These are phyloP conservation scores for Neoascia interrupta DNA, from an alignment of 2,888 invertebrate genomes.

Conservation along the genomic window DNA sequence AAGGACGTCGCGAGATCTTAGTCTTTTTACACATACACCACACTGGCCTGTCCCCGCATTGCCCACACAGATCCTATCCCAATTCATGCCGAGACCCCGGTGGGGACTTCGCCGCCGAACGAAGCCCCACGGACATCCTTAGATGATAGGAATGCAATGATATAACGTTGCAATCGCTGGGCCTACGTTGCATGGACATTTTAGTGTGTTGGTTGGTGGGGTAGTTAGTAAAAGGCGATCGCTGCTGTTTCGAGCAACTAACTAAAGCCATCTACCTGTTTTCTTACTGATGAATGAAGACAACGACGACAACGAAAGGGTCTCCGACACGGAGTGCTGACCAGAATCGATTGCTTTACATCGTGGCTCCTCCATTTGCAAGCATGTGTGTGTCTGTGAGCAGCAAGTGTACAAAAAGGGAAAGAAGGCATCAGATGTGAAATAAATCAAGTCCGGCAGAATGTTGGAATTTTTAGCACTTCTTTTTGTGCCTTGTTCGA, in stretches of 20 bases:
- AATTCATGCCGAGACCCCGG: conserved; percentile 43
- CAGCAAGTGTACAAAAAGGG: background rate
- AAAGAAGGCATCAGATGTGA: conserved; percentile 12
- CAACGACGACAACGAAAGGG: conserved; percentile 19
- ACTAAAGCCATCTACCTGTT: conserved; percentile 52
- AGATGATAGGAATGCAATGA: conserved; percentile 53
- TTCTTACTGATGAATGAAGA: conserved; percentile 61
- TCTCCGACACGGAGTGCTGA: conserved; percentile 10
- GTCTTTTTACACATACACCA: too few species aligned
- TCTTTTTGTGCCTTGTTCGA: too few species aligned
- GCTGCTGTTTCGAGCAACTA: background rate
- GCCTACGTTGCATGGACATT: conserved; percentile 21
- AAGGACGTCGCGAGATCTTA: too few species aligned
- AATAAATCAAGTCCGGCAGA: conserved; percentile 23
- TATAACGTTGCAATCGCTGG: conserved; percentile 43
- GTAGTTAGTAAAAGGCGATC: conserved; percentile 16
- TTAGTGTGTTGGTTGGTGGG: conserved; percentile 41
- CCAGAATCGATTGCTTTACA: conserved; percentile 37
- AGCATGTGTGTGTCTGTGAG: background rate
- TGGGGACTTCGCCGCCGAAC: background rate
- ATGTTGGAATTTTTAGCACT: conserved; percentile 39
- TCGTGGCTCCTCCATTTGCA: conserved; percentile 16
- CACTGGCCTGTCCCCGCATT: conserved; percentile 30
- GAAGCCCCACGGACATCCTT: conserved; percentile 43
- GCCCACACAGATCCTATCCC: conserved; percentile 63